phyloP scores from a whole-genome alignment of 30 jellyfish, hydroid and myxozoan species.

The Aurelia sp. region DNA sequence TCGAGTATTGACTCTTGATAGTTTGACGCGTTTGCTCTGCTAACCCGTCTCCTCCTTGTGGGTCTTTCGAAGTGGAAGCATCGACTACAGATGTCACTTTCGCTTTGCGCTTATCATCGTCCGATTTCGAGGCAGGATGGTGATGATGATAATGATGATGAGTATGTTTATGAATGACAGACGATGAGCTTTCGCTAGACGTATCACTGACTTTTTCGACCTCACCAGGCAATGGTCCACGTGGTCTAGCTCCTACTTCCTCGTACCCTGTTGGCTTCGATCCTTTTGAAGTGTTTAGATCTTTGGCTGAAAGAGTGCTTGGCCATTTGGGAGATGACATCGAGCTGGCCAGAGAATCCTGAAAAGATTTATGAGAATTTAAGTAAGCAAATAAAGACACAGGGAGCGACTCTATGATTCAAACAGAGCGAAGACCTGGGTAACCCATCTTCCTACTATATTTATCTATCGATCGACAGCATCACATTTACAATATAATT shows the following conservation, averaged over 20 bases:
- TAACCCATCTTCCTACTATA: too few species aligned
- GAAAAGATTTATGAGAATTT: too few species aligned
- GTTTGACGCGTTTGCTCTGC: too few species aligned
- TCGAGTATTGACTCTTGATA: too few species aligned
- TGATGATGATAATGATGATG: slow-evolving; percentile 89
- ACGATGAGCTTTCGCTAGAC: slow-evolving; percentile 1
- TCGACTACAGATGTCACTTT: slow-evolving; percentile 1
- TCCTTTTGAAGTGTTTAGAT: slow-evolving; percentile 3
- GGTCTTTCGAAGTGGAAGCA: background rate
- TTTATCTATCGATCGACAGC: too few species aligned
- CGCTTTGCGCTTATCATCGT: background rate
- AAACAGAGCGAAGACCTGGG: too few species aligned
- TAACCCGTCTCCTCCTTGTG: background rate
- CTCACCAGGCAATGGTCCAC: slow-evolving; percentile 62
- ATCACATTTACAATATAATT: too few species aligned
- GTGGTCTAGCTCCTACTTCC: slow-evolving; percentile 80
- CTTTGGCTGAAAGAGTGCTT: slow-evolving; percentile 32
- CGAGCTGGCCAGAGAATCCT: slow-evolving; percentile 32
- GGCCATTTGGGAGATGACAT: slow-evolving; percentile 55
- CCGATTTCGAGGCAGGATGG: background rate
- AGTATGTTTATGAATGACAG: slow-evolving; percentile 72
- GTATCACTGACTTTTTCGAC: slow-evolving; percentile 9
- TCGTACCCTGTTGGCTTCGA: slow-evolving; percentile 26
- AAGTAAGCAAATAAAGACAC: too few species aligned
- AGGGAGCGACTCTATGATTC: too few species aligned